A percentile compares a stretch with the other conserved stretches of the same genome.
Evolutionary conservation across 2,888 invertebrate genomes (phyloP).

Genomic region (Ptychoptera contaminata): DNA sequence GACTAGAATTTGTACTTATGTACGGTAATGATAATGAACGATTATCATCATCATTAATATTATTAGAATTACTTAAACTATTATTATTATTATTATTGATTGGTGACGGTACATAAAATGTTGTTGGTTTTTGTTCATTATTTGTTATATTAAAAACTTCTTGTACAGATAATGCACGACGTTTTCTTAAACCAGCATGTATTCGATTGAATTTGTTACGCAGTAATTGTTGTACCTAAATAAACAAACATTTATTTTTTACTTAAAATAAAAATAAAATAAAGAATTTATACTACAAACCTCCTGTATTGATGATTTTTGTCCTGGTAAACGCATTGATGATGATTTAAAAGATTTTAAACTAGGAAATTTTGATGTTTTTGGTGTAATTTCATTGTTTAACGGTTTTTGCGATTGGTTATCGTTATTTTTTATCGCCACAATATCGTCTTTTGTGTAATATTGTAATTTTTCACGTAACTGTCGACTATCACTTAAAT

Average conservation of each 20-base stretch:
- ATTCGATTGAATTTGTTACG: conserved; percentile 51
- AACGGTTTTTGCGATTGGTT: not conserved
- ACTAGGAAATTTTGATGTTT: conserved; percentile 9
- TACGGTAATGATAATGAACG: conserved; percentile 10
- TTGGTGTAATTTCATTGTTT: conserved; percentile 1
- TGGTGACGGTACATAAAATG: conserved; percentile 57
- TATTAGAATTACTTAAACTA: not conserved
- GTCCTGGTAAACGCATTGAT: conserved; percentile 18
- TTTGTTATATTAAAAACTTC: conserved; percentile 36
- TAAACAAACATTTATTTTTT: not conserved
- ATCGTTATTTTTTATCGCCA: not conserved
- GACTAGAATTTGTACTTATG: not conserved
- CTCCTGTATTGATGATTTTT: conserved; percentile 43
- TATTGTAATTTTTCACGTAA: conserved; percentile 8
- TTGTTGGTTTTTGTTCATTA: conserved; percentile 33
- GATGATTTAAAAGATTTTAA: conserved; percentile 13
- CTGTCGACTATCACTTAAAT: not conserved
- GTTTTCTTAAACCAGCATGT: conserved; percentile 48
- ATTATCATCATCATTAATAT: conserved; percentile 3
- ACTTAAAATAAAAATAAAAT: not conserved
- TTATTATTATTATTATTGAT: conserved; percentile 13
- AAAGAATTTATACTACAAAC: conserved; percentile 12
- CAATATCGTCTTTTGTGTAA: conserved; percentile 7
- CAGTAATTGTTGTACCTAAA: conserved; percentile 32
- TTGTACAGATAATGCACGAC: conserved; percentile 51